Base-by-base conservation (phyloP, 2,113 vertebrate genomes). In the Sphyrna mokarran region DNA sequence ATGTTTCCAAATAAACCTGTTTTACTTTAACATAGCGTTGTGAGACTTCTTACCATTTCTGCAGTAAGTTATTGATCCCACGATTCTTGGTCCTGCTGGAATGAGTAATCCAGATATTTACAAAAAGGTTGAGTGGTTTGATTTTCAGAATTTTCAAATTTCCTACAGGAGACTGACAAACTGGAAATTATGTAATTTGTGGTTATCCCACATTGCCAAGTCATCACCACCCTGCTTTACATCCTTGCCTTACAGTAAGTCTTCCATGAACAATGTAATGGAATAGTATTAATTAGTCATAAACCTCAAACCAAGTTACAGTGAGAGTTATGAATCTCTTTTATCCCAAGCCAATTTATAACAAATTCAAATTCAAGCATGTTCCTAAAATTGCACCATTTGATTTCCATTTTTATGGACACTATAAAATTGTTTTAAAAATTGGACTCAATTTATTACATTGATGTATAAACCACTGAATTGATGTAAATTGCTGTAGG, bases 111-210 rank as follows among this genome's bases (percentile, higher is more conserved):
- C 85, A 54, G 85, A 54, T 23, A 91, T 66, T 91, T 91, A 20
- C 33, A 22, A 91, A 66, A 22, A 61, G 37, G n/a, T 7, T 66
- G 89, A n/a, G 1, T 22, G n/a, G n/a, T 20, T 91, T 91, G 18
- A 14, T 89, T 91, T 91, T 66, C 37, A 63, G 66, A 66, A 91
- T 91, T 63, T 91, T 63, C 54, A 90, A 61, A n/a, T 58, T 90
- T 91, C 16, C 8, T 10, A 16, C 3, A 66, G 13, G 13, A n/a
- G 58, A 20, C 14, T 9, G 33, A 91, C 61, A 66, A 63, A 66
- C 8, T 8, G 16, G 16, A 37, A 33, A 91, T 63, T 63, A 91
- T n/a, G 0, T 66, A 33, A 63, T 91, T n/a, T 66, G 89, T 91
- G 89, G 61, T 66, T 91, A 7, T 23, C 63, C 48, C 2, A 20